Percentiles rank a stretch among this genome's conserved stretches.
phyloP scores from a whole-genome alignment of 1,140 invertebrate genomes.

The Trialeurodes vaporariorum region DNA sequence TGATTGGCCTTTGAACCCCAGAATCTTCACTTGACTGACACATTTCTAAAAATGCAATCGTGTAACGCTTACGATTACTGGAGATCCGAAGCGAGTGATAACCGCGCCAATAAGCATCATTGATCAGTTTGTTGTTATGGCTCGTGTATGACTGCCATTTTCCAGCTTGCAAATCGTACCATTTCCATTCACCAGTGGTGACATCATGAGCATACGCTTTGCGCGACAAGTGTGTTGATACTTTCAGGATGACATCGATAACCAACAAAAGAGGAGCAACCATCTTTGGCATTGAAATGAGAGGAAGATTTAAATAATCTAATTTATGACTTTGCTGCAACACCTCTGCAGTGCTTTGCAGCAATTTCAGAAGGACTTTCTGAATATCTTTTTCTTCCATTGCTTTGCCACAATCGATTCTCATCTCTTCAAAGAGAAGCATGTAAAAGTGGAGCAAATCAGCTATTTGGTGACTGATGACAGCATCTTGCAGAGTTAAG shows the following conservation, averaged over 20 bases:
- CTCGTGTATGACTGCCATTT: slow-evolving; percentile 68
- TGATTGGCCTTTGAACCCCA: slow-evolving; percentile 69
- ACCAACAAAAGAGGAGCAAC: slow-evolving; percentile 62
- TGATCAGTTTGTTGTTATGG: slow-evolving; percentile 65
- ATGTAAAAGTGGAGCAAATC: slow-evolving; percentile 54
- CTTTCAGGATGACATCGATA: slow-evolving; percentile 71
- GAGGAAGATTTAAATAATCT: slow-evolving; percentile 14
- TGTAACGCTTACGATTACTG: slow-evolving; percentile 62
- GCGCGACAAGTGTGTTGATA: slow-evolving; percentile 54
- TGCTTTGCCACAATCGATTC: slow-evolving; percentile 49
- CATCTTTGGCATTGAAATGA: slow-evolving; percentile 55
- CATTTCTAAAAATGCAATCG: slow-evolving; percentile 72
- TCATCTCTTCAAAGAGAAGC: slow-evolving; percentile 67
- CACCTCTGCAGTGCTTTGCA: slow-evolving; percentile 36
- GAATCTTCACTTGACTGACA: slow-evolving; percentile 72
- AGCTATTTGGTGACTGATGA: slow-evolving; percentile 32
- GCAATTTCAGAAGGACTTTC: slow-evolving; percentile 42
- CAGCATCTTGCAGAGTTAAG: slow-evolving; percentile 41
- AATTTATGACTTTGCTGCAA: slow-evolving; percentile 32
- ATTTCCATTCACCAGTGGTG: slow-evolving; percentile 59
- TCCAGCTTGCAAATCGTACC: slow-evolving; percentile 71
- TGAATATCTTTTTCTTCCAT: slow-evolving; percentile 42
- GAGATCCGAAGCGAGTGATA: slow-evolving; percentile 59
- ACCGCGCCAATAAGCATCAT: slow-evolving; percentile 69
- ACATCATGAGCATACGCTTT: slow-evolving; percentile 56